Conservation (phyloP, 2,888 invertebrate genomes). For the Cremastinae sp. region DNA sequence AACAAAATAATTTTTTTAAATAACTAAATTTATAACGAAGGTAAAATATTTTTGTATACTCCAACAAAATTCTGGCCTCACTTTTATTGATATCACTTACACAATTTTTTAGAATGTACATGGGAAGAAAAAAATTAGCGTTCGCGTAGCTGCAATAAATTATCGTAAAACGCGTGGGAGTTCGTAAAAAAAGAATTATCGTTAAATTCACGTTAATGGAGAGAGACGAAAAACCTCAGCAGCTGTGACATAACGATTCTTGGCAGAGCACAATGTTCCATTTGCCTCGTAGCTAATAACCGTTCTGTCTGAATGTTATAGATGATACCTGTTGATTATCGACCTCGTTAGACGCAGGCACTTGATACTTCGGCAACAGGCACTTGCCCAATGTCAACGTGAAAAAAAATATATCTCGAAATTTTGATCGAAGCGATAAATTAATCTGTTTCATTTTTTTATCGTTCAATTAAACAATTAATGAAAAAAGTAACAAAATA, state of each 20-base stretch:
- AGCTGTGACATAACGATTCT: slow-evolving; percentile 20
- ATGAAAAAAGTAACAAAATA: too few species aligned
- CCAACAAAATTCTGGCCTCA: too few species aligned
- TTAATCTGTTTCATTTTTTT: too few species aligned
- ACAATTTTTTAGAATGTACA: too few species aligned
- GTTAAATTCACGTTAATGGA: slow-evolving; percentile 27
- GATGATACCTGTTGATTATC: slow-evolving; percentile 35
- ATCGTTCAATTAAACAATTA: too few species aligned
- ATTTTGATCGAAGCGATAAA: slow-evolving; percentile 4
- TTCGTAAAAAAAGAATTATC: slow-evolving; percentile 9
- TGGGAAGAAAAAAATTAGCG: neutral
- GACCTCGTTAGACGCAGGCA: slow-evolving; percentile 7
- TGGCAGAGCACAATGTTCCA: slow-evolving; percentile 11
- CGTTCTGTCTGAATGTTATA: slow-evolving; percentile 13
- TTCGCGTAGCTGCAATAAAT: slow-evolving; percentile 1
- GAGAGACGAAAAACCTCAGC: neutral
- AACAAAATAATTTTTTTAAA: too few species aligned
- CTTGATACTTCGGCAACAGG: too few species aligned
- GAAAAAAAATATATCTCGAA: neutral
- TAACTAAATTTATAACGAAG: too few species aligned
- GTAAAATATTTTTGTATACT: too few species aligned
- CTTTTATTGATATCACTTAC: too few species aligned
- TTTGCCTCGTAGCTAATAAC: slow-evolving; percentile 8
- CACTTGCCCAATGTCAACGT: too few species aligned
- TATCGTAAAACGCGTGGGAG: neutral